phyloP scores from a whole-genome alignment of 1,140 invertebrate species.

The Cryptotermes secundus region DNA sequence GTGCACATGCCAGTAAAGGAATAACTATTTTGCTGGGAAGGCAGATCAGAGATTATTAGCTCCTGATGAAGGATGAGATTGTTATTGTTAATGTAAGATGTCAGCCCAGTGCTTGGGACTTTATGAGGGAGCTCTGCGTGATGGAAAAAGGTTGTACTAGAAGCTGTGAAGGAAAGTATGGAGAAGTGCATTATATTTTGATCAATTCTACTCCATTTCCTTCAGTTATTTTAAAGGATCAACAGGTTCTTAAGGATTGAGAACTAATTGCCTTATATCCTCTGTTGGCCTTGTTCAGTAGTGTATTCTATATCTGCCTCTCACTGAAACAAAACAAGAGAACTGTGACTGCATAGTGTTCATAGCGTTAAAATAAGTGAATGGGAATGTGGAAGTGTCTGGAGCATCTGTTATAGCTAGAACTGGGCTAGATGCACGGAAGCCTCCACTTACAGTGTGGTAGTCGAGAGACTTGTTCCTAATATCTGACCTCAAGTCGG shows the following conservation, averaged over 20 bases:
- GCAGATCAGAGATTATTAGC: background rate
- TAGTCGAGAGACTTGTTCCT: no score
- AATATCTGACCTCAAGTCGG: no score
- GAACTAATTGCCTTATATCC: background rate
- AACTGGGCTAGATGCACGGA: no score
- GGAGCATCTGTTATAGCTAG: no score
- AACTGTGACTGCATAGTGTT: background rate
- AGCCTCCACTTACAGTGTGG: no score
- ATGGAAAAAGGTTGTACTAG: background rate
- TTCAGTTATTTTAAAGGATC: background rate
- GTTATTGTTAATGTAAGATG: constrained; percentile 2
- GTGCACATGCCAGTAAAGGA: background rate
- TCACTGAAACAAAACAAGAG: background rate
- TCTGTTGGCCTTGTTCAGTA: background rate
- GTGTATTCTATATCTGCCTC: background rate
- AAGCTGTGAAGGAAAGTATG: background rate
- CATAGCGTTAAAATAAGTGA: background rate
- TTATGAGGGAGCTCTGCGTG: background rate
- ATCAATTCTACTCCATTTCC: background rate
- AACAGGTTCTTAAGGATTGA: background rate
- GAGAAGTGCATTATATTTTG: background rate
- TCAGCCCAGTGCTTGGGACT: background rate
- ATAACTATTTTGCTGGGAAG: constrained; percentile 6
- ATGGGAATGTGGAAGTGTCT: no score
- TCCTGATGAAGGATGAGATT: background rate